phyloP scores from a whole-genome alignment of 2,113 vertebrate species.

The Furnarius figulus region DNA sequence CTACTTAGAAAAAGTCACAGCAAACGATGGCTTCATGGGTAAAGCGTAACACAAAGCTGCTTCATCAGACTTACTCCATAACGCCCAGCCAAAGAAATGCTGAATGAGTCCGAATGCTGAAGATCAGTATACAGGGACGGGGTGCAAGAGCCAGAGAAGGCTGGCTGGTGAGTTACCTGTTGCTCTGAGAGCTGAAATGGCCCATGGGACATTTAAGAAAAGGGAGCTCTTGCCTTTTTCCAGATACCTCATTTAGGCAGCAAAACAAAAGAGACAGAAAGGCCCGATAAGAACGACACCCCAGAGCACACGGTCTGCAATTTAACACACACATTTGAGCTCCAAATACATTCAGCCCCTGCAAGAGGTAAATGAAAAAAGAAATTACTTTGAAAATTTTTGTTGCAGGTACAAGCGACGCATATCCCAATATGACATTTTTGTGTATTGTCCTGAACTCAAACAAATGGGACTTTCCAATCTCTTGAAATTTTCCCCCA shows the following conservation, averaged over 20 bases:
- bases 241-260: conserved; percentile 81
- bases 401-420: not conserved
- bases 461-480: not conserved
- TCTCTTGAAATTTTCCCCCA: not conserved
- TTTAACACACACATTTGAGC: conserved; percentile 72
- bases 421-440: not conserved
- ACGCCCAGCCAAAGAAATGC: conserved; percentile 73
- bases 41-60: conserved; percentile 73
- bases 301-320: conserved; percentile 67
- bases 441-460: not conserved
- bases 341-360: conserved; percentile 78
- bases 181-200: conserved; percentile 78
- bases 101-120: conserved; percentile 65
- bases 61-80: not conserved
- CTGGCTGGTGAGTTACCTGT: conserved; percentile 76
- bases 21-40: conserved; percentile 68
- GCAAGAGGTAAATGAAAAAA: conserved; percentile 78
- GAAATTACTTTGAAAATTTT: conserved; percentile 64
- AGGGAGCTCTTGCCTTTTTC: conserved; percentile 78
- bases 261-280: conserved; percentile 80
- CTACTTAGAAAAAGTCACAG: conserved; percentile 38
- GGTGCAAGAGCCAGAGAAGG: conserved; percentile 42
- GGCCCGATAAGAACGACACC: conserved; percentile 76
- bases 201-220: conserved; percentile 75
- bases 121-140: conserved; percentile 25